Base-by-base conservation (phyloP, 2,113 vertebrate species). In the Myiozetetes cayanensis region DNA sequence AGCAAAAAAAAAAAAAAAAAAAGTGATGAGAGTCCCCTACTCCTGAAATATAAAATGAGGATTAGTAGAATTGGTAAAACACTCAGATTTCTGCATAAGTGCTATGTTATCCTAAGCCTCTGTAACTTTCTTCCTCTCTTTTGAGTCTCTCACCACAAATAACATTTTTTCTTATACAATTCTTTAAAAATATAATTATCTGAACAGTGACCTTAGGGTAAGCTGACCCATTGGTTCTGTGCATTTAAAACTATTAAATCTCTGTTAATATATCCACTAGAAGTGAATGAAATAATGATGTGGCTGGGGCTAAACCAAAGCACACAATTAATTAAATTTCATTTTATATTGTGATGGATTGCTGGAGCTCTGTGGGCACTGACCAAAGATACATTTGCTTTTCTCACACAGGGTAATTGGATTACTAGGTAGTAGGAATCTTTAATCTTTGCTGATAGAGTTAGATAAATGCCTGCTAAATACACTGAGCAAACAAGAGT, bases 261-360 rank as follows among this genome's bases (percentile, higher is more conserved):
- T 95, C 56, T 70, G 56, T 46, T 80, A 96, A 93, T 58, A 74
- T 53, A 89, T 72, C 63, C 52, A 93, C 96, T 97, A 83, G 85
- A 95, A 96, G 76, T 1, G 5, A 93, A 93, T 91, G 46, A 95
- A 90, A 79, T 96, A 95, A 97, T 92, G 92, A 94, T 95, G 74
- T 55, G 59, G 75, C 93, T 58, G 77, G 88, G 70, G 62, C 75
- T 82, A 94, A 94, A 94, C 53, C 68, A 94, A 96, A 94, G 37
- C 50, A 93, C 41, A 80, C 76, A 84, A 96, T 97, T 98, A 98
- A 98, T 97, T 97, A 94, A 66, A 96, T 97, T 98, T 97, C 76
- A 91, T 96, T 92, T 91, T 89, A 72, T 97, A 27, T 91, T 68
- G 52, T 89, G 74, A 94, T 96, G 93, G 96, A 97, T 97, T 96